Evolutionary conservation across 37 sponge, comb jelly and placozoan species (phyloP), one percentile per base, ranked within the genome.

Genomic region (Dysidea cf. avara): DNA sequence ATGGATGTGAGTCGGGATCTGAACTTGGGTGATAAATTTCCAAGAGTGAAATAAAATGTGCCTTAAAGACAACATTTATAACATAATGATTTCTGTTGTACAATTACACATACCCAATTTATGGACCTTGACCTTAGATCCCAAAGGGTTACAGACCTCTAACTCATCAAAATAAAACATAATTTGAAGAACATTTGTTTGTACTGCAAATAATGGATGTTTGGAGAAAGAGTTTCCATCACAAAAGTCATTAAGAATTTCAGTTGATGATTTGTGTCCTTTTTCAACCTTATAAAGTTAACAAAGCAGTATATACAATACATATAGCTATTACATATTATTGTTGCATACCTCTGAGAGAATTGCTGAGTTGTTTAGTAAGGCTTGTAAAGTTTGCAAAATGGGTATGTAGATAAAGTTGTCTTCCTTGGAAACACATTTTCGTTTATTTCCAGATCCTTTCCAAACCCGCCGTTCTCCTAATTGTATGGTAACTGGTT

Each of bases 21-120:
- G 53, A 40, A 56, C 49, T 20, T 78, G 35, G 79, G 79, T 16
- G 20, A 47, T 21, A 78, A 31, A 48, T 78, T 78, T 17, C 69
- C 79, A 56, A 78, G 60, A 22, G 58, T 78, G 69, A 58, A 78
- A 59, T 78, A 78, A 50, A 78, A 78, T 16, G 56, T 39, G 16
- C 79, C 79, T 78, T n/a, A 12, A 43, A 43, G 9, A 43, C 46
- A 43, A n/a, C n/a, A n/a, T n/a, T n/a, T n/a, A n/a, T n/a, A n/a
- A n/a, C n/a, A n/a, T n/a, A n/a, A n/a, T n/a, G n/a, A n/a, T n/a
- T n/a, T n/a, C n/a, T n/a, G n/a, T n/a, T n/a, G n/a, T n/a, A n/a
- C n/a, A n/a, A n/a, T n/a, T n/a, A n/a, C n/a, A n/a, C n/a, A n/a
- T 57, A 72, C 73, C 73, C 7, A 72, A 24, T 21, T 72, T 72